phyloP scores from a whole-genome alignment of 2,113 vertebrate species.

The Mastomys coucha region DNA sequence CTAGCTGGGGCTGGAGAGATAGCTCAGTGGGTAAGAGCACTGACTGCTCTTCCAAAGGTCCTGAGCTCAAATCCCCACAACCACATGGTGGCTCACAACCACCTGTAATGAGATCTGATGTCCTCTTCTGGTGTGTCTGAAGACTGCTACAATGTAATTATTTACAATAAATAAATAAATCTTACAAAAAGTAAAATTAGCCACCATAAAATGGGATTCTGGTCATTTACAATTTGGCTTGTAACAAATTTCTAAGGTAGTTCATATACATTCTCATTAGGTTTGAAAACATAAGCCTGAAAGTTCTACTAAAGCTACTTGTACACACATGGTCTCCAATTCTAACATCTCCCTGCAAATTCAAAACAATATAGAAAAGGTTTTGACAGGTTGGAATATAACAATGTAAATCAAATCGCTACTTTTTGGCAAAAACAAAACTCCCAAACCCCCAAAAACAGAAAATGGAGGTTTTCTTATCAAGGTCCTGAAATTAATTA shows the following conservation, averaged over 20 bases:
- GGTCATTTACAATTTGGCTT: neutral
- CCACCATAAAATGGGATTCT: neutral
- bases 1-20: too few relatives aligned
- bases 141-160: too few relatives aligned
- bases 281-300: neutral
- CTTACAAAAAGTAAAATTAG: neutral
- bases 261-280: neutral
- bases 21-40: too few relatives aligned
- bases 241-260: constrained; percentile 11
- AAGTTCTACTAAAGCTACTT: neutral
- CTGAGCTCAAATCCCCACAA: too few relatives aligned
- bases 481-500: neutral
- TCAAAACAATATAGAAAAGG: neutral
- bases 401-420: neutral
- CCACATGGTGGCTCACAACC: too few relatives aligned
- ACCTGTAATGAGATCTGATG: too few relatives aligned
- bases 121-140: too few relatives aligned
- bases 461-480: neutral
- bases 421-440: neutral
- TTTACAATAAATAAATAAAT: too few relatives aligned
- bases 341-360: neutral
- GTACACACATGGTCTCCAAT: neutral
- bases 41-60: too few relatives aligned
- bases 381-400: neutral
- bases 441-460: too few relatives aligned